phyloP scores from a whole-genome alignment of 2,888 invertebrate species.

The Osmoderma eremita region DNA sequence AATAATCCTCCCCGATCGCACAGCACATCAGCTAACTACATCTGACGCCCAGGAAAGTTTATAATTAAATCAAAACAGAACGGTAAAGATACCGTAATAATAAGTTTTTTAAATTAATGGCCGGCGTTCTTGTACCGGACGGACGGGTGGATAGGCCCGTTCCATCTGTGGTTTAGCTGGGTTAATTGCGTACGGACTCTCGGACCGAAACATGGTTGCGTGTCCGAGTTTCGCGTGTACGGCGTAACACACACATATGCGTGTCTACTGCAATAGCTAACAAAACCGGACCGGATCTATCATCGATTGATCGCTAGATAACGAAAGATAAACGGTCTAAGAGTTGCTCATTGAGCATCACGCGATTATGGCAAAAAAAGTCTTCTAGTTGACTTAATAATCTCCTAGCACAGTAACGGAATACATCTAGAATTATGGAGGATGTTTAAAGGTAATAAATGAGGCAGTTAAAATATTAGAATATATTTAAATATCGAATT shows the following conservation, averaged over 20 bases:
- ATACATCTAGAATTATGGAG: too few relatives aligned
- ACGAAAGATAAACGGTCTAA: constrained; percentile 17
- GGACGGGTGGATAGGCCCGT: constrained; percentile 1
- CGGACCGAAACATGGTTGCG: constrained; percentile 29
- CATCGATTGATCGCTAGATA: constrained; percentile 11
- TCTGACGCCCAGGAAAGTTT: constrained; percentile 3
- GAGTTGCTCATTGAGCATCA: constrained; percentile 3
- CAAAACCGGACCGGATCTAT: constrained; percentile 17
- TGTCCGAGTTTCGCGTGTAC: constrained; percentile 26
- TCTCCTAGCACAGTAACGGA: too few relatives aligned
- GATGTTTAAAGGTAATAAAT: too few relatives aligned
- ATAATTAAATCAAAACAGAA: constrained; percentile 32
- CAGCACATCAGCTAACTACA: background rate
- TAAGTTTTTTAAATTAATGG: constrained; percentile 27
- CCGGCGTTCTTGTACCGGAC: constrained; percentile 4
- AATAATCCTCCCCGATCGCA: too few relatives aligned
- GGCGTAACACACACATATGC: background rate
- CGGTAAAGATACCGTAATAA: constrained; percentile 25
- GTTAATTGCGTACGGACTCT: constrained; percentile 34
- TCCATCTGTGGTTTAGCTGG: constrained; percentile 26
- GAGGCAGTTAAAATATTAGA: too few relatives aligned
- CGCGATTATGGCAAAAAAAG: too few relatives aligned
- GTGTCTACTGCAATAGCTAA: constrained; percentile 22
- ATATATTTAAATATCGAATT: too few relatives aligned
- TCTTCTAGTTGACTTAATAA: too few relatives aligned